Percentiles rank a stretch among this genome's conserved stretches.
These are phyloP conservation scores for Podocnemis expansa DNA, from an alignment of 2,113 vertebrate genomes.

Conservation along the genomic window DNA sequence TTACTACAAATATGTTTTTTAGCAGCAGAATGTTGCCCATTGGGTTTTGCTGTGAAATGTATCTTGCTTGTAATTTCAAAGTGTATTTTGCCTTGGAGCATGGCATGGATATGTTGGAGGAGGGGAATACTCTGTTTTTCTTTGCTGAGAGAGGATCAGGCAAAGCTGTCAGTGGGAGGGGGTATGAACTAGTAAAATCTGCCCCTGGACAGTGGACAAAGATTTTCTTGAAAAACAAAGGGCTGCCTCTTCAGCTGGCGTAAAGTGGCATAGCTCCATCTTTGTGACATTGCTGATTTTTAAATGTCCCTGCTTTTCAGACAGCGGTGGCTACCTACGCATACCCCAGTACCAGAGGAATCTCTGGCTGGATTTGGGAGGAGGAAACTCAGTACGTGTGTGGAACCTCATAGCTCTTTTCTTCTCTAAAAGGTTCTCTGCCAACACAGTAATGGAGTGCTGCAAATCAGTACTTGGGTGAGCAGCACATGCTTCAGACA, in stretches of 20 bases:
- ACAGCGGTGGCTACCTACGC: not conserved
- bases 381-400: not conserved
- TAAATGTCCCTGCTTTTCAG: not conserved
- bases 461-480: not conserved
- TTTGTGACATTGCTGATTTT: not conserved
- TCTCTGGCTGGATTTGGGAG: not conserved
- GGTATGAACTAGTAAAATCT: rapidly evolving
- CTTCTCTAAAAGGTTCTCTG: not conserved
- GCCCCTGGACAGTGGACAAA: rapidly evolving
- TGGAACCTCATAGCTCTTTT: not conserved
- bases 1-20: not conserved
- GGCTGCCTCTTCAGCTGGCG: not conserved
- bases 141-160: not conserved
- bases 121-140: not conserved
- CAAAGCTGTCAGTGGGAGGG: not conserved
- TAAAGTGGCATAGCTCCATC: not conserved
- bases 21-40: not conserved
- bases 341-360: not conserved
- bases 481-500: not conserved
- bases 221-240: not conserved
- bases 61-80: not conserved
- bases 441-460: not conserved
- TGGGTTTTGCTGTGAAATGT: not conserved
- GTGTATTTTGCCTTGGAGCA: not conserved
- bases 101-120: not conserved